These are phyloP conservation scores for Pharmacophagus antenor DNA, from an alignment of 2,888 invertebrate genomes.

Conservation along the genomic window DNA sequence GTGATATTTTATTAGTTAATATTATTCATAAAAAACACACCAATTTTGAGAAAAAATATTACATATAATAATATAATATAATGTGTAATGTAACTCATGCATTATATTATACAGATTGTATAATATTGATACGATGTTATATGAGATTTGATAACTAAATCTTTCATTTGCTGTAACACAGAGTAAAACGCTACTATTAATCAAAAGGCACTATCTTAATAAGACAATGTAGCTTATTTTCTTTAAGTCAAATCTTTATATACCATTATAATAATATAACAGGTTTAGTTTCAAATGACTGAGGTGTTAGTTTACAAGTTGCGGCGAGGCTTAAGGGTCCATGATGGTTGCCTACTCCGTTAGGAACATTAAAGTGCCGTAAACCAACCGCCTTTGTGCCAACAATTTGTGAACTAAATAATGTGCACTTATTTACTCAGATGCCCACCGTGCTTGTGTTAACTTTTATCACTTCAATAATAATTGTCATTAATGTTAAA, in stretches of 20 bases:
- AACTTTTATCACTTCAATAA: not conserved
- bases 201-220: too few species aligned
- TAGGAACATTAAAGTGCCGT: slow-evolving; percentile 66
- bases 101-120: too few species aligned
- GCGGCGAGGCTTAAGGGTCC: slow-evolving; percentile 36
- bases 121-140: too few species aligned
- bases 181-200: too few species aligned
- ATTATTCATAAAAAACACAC: too few species aligned
- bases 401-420: slow-evolving; percentile 43
- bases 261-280: slow-evolving; percentile 13
- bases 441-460: slow-evolving; percentile 36
- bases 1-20: too few species aligned
- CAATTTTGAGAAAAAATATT: too few species aligned
- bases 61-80: too few species aligned
- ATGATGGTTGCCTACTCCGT: slow-evolving; percentile 37
- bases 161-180: too few species aligned
- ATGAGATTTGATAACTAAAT: too few species aligned
- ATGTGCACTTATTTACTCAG: slow-evolving; percentile 49
- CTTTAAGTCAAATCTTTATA: not conserved
- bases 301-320: slow-evolving; percentile 34
- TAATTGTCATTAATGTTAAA: not conserved
- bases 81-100: too few species aligned
- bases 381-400: slow-evolving; percentile 55
- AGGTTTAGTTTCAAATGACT: slow-evolving; percentile 27
- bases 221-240: not conserved